Evolutionary conservation across 2,888 invertebrate genomes (phyloP).

Genomic region (Temnothorax rugatulus): DNA sequence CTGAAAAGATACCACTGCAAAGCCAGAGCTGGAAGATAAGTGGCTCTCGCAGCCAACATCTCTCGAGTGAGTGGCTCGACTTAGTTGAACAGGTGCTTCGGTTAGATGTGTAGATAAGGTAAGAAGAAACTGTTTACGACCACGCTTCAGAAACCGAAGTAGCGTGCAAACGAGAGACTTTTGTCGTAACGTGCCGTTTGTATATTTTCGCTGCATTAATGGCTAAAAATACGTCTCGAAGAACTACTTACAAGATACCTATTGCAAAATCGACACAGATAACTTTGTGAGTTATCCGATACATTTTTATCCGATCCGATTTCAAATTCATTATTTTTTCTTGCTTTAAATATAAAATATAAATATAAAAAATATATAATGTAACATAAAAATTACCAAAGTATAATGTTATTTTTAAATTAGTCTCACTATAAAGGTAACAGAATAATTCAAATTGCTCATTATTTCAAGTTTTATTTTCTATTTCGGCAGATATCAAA

Average conservation of each 20-base stretch:
- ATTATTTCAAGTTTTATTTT: background rate
- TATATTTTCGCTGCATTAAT: constrained; percentile 19
- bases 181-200: background rate
- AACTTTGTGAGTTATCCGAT: background rate
- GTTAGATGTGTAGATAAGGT: constrained; percentile 46
- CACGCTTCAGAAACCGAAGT: constrained; percentile 21
- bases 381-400: background rate
- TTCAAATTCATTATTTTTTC: background rate
- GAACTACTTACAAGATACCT: background rate
- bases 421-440: background rate
- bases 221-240: background rate
- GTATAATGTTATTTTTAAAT: background rate
- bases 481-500: background rate
- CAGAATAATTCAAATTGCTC: background rate
- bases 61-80: constrained; percentile 37
- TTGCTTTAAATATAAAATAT: too few relatives aligned
- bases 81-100: constrained; percentile 43
- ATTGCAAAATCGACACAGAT: background rate
- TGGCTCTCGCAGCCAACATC: constrained; percentile 41
- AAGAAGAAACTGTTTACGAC: constrained; percentile 45
- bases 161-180: constrained; percentile 20
- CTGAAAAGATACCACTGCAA: constrained; percentile 22
- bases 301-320: background rate
- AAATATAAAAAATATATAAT: background rate
- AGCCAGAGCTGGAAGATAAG: constrained; percentile 35